Percentiles rank a stretch among this genome's conserved stretches.
phyloP scores from a whole-genome alignment of 1,140 invertebrate species.

The Drosophila arizonae region DNA sequence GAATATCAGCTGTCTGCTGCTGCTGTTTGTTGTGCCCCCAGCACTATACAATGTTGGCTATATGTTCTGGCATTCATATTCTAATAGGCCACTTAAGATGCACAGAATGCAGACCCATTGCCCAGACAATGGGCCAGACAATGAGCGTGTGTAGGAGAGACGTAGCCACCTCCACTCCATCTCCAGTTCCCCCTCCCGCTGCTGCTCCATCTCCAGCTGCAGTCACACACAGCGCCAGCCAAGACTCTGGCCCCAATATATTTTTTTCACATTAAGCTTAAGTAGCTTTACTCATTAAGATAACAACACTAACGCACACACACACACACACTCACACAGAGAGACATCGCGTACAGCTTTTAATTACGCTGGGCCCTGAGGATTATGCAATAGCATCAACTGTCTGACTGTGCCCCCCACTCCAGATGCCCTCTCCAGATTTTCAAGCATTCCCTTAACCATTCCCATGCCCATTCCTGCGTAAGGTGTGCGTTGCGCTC shows the following conservation, averaged over 20 bases:
- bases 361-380: constrained; percentile 50
- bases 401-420: constrained; percentile 21
- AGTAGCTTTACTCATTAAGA: constrained; percentile 72
- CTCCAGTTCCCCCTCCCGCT: constrained; percentile 6
- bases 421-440: not conserved
- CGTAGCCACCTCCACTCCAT: not conserved
- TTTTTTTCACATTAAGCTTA: constrained; percentile 64
- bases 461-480: not conserved
- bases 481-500: constrained; percentile 58
- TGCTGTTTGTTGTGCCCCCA: not conserved
- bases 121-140: constrained; percentile 44
- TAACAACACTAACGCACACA: constrained; percentile 34
- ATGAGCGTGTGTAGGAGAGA: constrained; percentile 13
- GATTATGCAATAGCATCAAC: constrained; percentile 58
- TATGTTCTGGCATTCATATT: constrained; percentile 56
- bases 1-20: constrained; percentile 25
- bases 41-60: constrained; percentile 1
- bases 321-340: not conserved
- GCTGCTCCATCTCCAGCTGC: not conserved
- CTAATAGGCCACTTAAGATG: constrained; percentile 70
- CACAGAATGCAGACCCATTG: constrained; percentile 44
- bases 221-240: not conserved
- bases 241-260: constrained; percentile 56
- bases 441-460: constrained; percentile 1
- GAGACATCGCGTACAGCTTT: constrained; percentile 21